phyloP scores from a whole-genome alignment of 2,888 invertebrate species.

The Abrostola tripartita region DNA sequence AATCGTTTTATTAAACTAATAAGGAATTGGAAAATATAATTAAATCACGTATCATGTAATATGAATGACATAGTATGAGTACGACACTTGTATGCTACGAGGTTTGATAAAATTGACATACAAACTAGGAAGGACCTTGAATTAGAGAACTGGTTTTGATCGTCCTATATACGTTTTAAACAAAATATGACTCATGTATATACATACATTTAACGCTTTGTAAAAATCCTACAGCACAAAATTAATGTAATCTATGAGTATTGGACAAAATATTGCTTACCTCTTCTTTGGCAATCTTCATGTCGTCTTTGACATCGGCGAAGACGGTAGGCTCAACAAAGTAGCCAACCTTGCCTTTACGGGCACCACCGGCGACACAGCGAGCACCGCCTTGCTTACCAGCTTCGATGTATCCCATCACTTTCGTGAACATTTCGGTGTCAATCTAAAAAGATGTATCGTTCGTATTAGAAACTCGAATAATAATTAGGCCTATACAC shows the following conservation, averaged over 20 bases:
- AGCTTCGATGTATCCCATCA: constrained; percentile 91
- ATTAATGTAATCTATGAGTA: too few species aligned
- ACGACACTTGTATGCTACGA: too few species aligned
- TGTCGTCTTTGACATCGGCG: constrained; percentile 92
- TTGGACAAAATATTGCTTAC: too few species aligned
- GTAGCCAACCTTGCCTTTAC: constrained; percentile 91
- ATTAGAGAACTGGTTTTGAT: background rate
- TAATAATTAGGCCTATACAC: too few species aligned
- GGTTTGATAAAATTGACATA: background rate
- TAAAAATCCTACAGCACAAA: too few species aligned
- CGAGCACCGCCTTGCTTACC: constrained; percentile 94
- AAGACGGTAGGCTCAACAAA: constrained; percentile 94
- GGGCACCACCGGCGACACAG: constrained; percentile 92
- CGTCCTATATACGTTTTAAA: background rate
- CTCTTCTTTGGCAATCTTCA: constrained; percentile 93
- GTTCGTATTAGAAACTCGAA: background rate
- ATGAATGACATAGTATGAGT: too few species aligned
- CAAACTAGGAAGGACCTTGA: background rate
- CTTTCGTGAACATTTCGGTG: constrained; percentile 92
- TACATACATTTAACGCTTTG: too few species aligned
- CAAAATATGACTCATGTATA: too few species aligned
- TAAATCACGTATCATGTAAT: too few species aligned
- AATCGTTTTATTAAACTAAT: too few species aligned
- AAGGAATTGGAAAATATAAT: too few species aligned
- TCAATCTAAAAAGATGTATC: constrained; percentile 86